Conservation (phyloP, 92 coral and sea anemone genomes). For the Umimayanthus chanpuru region DNA sequence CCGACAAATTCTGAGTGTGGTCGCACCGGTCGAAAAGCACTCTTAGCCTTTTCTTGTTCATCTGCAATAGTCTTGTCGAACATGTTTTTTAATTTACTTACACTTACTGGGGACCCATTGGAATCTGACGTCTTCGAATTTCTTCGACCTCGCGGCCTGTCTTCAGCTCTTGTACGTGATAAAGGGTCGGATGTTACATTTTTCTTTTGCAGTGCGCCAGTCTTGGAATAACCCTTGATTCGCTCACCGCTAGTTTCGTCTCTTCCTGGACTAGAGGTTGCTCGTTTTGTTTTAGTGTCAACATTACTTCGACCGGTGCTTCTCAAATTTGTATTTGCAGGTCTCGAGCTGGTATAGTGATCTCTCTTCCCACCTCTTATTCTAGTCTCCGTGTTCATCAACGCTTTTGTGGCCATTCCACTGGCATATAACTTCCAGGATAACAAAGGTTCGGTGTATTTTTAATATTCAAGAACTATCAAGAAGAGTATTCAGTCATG, state of each 20-base stretch:
- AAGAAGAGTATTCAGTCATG: constrained; percentile 16
- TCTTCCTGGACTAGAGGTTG: constrained; percentile 46
- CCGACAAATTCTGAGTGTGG: constrained; percentile 76
- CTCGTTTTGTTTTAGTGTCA: constrained; percentile 63
- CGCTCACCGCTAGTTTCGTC: constrained; percentile 48
- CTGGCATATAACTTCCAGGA: neutral
- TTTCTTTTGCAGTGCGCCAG: constrained; percentile 70
- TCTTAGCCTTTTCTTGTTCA: constrained; percentile 61
- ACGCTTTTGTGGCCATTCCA: constrained; percentile 65
- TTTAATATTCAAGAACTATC: constrained; percentile 11
- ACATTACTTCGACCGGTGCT: constrained; percentile 25
- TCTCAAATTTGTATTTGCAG: constrained; percentile 16
- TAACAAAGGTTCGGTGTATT: neutral
- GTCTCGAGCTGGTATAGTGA: constrained; percentile 44
- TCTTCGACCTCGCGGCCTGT: constrained; percentile 32
- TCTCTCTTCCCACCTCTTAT: constrained; percentile 55
- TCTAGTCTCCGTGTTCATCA: constrained; percentile 60
- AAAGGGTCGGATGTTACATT: constrained; percentile 40
- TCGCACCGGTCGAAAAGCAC: constrained; percentile 47
- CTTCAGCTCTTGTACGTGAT: constrained; percentile 44
- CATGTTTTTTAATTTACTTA: constrained; percentile 78
- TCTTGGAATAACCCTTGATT: constrained; percentile 53
- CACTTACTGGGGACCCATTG: constrained; percentile 64
- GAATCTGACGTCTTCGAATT: constrained; percentile 27
- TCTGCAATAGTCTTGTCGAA: constrained; percentile 81